Evolutionary conservation across 2,888 invertebrate species (phyloP), one percentile per base, ranked within the genome.

Genomic region (Anodontia alba): DNA sequence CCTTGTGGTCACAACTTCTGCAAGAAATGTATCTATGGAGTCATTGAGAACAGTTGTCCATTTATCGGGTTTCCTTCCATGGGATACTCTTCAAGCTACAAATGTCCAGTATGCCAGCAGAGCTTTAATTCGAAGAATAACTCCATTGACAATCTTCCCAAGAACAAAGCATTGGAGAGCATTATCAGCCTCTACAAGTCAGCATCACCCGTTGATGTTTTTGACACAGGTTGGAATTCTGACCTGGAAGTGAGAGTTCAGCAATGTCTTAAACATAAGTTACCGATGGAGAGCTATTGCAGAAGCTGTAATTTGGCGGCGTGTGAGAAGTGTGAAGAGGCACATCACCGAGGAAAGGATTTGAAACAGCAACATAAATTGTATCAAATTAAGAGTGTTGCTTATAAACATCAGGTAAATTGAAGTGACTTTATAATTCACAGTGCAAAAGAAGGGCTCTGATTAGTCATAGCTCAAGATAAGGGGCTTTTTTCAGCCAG

Each of bases 1-100:
- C 83, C 86, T 38, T 90, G 90, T 78, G 84, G 87, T 69, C 90
- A 90, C 66, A 88, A 87, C 68, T 90, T 90, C 80, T 90, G 90
- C 72, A 83, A 80, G 49, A 80, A 86, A 46, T 90, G 90, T 73
- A 67, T 89, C 5, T 38, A 77, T 23, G 82, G 80, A 43, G 83
- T 88, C 29, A 73, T 87, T 1, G 75, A 82, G 8, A 78, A 67
- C 66, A 80, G 73, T 12, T n/a, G 17, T 38, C n/a, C 62, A n/a
- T 76, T 68, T n/a, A 71, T 80, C 29, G 79, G 73, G 26, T 67
- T 69, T 20, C 29, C 78, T 10, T 66, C 80, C 1, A 51, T 79
- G n/a, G 80, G 84, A 43, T 74, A 75, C n/a, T 74, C 80, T 10
- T 73, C 67, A 12, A 77, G 76, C 12, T 81, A 89, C 26, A 83